Evolutionary conservation across 2,888 invertebrate species (phyloP).

Genomic region (Synanthedon andrenaeformis): DNA sequence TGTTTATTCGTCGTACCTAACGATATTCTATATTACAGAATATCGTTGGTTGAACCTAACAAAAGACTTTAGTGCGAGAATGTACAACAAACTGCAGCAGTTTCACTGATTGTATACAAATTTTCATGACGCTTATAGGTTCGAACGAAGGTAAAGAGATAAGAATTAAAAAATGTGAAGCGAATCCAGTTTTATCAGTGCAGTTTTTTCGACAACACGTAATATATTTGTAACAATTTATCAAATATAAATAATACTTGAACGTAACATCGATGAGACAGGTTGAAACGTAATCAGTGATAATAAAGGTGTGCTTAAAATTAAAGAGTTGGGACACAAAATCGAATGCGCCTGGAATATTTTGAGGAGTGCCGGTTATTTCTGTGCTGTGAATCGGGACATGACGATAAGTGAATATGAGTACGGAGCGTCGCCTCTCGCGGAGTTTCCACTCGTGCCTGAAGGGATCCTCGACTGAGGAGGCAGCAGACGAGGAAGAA

Average conservation of each 20-base stretch:
- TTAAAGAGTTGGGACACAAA: too few species aligned
- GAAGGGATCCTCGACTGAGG: conserved; percentile 71
- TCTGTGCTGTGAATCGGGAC: conserved; percentile 24
- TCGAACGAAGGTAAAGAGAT: conserved; percentile 38
- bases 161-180: conserved; percentile 25
- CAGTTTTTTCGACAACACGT: conserved; percentile 25
- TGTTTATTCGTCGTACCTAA: too few species aligned
- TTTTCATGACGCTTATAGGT: conserved; percentile 27
- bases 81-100: neutral
- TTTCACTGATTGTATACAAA: conserved; percentile 19
- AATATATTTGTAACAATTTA: conserved; percentile 2
- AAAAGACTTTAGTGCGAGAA: too few species aligned
- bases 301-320: too few species aligned
- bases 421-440: conserved; percentile 71
- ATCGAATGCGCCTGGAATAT: too few species aligned
- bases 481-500: conserved; percentile 61
- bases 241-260: neutral
- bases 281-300: too few species aligned
- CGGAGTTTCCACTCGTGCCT: conserved; percentile 78
- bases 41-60: too few species aligned
- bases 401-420: conserved; percentile 53
- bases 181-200: conserved; percentile 30
- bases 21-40: too few species aligned
- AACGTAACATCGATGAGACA: neutral
- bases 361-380: neutral